A percentile compares a stretch with the other conserved stretches of the same genome.
Evolutionary conservation across 2,888 invertebrate genomes (phyloP).

Genomic region (Cryptops parisi): DNA sequence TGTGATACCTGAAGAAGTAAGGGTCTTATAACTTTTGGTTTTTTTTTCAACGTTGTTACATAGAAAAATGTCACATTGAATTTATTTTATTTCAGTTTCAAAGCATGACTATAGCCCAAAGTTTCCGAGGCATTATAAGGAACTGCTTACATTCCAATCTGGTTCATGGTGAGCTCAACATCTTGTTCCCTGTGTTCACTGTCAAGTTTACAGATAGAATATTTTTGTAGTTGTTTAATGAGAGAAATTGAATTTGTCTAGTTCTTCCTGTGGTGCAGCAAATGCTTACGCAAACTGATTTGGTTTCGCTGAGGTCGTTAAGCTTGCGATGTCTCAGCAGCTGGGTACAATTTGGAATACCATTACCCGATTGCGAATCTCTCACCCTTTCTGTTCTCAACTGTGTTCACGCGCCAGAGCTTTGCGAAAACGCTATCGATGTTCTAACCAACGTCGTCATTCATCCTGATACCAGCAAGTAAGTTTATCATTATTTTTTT

Average conservation of each 20-base stretch:
- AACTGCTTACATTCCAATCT: constrained; percentile 18
- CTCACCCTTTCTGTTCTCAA: constrained; percentile 28
- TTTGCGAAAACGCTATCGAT: constrained; percentile 46
- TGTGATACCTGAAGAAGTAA: constrained; percentile 77
- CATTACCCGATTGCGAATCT: constrained; percentile 33
- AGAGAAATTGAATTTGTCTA: too few relatives aligned
- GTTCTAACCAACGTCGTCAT: constrained; percentile 43
- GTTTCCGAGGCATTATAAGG: constrained; percentile 18
- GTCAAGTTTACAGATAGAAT: neutral
- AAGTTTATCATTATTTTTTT: too few relatives aligned
- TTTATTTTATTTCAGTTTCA: constrained; percentile 23
- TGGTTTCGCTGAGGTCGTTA: constrained; percentile 21
- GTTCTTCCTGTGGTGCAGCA: constrained; percentile 29
- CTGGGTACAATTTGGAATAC: constrained; percentile 48
- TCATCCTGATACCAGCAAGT: constrained; percentile 46
- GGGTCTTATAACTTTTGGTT: constrained; percentile 19
- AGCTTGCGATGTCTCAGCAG: constrained; percentile 32
- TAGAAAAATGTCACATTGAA: neutral
- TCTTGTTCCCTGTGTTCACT: neutral
- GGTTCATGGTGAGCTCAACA: constrained; percentile 4
- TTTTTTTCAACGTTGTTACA: neutral
- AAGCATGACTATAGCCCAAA: constrained; percentile 18
- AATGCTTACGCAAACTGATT: constrained; percentile 19
- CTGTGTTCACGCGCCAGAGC: constrained; percentile 30
- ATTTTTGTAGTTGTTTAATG: neutral